Evolutionary conservation across 2,113 vertebrate species (phyloP), one percentile per base, ranked within the genome.

Genomic region (Plecturocebus donacophilus): DNA sequence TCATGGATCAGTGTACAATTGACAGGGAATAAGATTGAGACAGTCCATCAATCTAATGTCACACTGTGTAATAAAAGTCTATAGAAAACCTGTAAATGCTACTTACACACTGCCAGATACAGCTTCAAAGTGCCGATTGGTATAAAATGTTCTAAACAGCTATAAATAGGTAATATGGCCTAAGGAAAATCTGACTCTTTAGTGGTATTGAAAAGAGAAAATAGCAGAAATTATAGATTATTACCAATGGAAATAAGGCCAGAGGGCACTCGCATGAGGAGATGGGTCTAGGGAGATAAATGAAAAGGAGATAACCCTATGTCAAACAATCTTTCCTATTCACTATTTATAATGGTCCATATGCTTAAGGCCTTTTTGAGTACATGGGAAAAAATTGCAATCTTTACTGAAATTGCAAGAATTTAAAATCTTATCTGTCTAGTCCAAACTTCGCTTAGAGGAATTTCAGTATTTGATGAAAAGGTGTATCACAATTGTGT

Each of bases 11-110:
- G 97, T 90, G 96, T 97, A 98, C 98, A 98, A 98, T 96, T 98
- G 99, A 98, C 98, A 98, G 97, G 97, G 98, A 99, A 97, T 98
- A 98, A 98, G 98, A 99, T 97, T 98, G 98, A 98, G 98, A 98
- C 97, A 98, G 98, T 98, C 98, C 98, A 98, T 99, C 99, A 99
- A 98, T 98, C 98, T 98, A 95, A 96, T 98, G 98, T 99, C 98
- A 99, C 86, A 98, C 98, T 95, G 91, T 97, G 96, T 98, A 99
- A 99, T 98, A 98, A 98, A 98, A 98, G 95, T 95, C 98, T 98
- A 97, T 97, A 98, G 98, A 98, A 99, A 98, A 97, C 97, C 97
- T 97, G 98, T 98, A 98, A 99, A 98, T 97, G 98, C 98, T 98
- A 98, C 96, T 98, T 98, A 98, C 47, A 98, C 54, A 90, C 77